These are phyloP conservation scores for Halichoeres trimaculatus DNA, from an alignment of 2,113 vertebrate genomes.

Conservation along the genomic window DNA sequence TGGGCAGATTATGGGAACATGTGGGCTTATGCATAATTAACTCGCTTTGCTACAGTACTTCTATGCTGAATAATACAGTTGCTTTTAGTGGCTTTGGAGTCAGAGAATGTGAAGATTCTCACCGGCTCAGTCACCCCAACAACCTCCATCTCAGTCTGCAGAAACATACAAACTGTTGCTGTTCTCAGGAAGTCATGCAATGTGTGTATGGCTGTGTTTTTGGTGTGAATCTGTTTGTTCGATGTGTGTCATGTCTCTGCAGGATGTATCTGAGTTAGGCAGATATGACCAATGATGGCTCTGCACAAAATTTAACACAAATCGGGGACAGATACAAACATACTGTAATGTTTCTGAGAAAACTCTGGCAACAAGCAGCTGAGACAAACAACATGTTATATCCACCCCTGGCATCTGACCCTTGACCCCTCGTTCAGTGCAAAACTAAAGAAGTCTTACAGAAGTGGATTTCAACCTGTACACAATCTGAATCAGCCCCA, in stretches of 20 bases:
- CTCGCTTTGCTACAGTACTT: conserved; percentile 58
- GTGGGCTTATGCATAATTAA: conserved; percentile 83
- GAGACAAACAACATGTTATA: no score
- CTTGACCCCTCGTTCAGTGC: no score
- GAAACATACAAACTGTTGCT: conserved; percentile 52
- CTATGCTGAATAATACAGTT: conserved; percentile 80
- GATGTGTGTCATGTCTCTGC: background rate
- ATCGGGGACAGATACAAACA: background rate
- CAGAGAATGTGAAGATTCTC: conserved; percentile 59
- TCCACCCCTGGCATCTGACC: no score
- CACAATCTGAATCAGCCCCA: no score
- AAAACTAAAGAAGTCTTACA: no score
- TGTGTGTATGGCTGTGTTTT: conserved; percentile 11
- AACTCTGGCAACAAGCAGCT: no score
- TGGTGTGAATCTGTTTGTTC: background rate
- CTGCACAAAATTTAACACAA: background rate
- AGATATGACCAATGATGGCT: background rate
- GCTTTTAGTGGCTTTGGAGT: conserved; percentile 75
- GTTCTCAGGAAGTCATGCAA: conserved; percentile 10
- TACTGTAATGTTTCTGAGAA: no score
- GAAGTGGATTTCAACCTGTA: no score
- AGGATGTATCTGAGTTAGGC: background rate
- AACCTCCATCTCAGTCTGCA: background rate
- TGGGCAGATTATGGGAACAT: conserved; percentile 82
- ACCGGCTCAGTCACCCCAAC: conserved; percentile 27